Conservation (phyloP, 2,888 invertebrate genomes). For the Spatulosminthurus flaviceps region DNA sequence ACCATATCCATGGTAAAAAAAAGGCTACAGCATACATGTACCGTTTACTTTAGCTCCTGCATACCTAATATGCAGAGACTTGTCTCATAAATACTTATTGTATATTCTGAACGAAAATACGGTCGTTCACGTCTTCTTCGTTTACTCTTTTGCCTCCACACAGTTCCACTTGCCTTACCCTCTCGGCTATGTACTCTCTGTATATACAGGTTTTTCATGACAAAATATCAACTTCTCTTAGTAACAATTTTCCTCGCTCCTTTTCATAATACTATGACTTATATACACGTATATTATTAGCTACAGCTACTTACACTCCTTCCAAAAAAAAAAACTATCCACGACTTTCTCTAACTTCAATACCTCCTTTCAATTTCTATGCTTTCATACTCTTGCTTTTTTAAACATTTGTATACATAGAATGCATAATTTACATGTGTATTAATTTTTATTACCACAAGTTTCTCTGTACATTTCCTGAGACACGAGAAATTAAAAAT, state of each 20-base stretch:
- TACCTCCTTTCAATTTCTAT: too few species aligned
- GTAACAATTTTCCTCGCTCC: not conserved
- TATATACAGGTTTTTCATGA: not conserved
- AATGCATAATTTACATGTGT: too few species aligned
- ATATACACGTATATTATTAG: too few species aligned
- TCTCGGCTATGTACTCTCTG: constrained; percentile 33
- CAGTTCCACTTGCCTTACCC: constrained; percentile 20
- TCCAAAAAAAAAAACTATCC: not conserved
- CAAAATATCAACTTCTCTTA: constrained; percentile 3
- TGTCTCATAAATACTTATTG: constrained; percentile 38
- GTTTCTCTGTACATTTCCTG: too few species aligned
- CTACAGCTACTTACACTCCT: not conserved
- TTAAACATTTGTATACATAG: too few species aligned
- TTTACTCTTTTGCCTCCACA: constrained; percentile 34
- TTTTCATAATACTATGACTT: not conserved
- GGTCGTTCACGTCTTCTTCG: constrained; percentile 40
- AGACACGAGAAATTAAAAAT: too few species aligned
- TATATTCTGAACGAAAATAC: constrained; percentile 37
- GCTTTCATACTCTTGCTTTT: too few species aligned
- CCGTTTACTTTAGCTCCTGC: constrained; percentile 39
- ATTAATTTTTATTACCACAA: too few species aligned
- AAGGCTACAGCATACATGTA: constrained; percentile 12
- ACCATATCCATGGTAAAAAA: constrained; percentile 2
- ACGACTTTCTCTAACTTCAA: not conserved
- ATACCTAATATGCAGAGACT: constrained; percentile 37